Conservation (phyloP, 2,113 vertebrate genomes). For the Hippocampus abdominalis region DNA sequence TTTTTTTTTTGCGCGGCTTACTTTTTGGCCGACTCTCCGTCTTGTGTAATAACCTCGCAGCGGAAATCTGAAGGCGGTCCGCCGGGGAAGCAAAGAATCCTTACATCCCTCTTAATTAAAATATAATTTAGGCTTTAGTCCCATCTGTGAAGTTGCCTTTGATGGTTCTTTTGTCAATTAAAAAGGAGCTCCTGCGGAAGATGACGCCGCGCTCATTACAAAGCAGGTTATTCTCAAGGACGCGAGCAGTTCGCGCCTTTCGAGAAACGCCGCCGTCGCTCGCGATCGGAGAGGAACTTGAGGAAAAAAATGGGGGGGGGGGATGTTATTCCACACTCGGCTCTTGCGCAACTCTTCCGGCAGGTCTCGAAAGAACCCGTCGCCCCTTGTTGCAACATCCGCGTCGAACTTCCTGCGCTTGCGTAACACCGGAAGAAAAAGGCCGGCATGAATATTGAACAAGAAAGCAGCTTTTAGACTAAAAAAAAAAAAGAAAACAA, state of each 20-base stretch:
- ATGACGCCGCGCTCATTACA: slow-evolving; percentile 61
- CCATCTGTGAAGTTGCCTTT: slow-evolving; percentile 62
- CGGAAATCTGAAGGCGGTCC: slow-evolving; percentile 61
- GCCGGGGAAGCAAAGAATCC: slow-evolving; percentile 60
- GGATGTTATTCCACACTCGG: not conserved
- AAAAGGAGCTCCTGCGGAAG: slow-evolving; percentile 58
- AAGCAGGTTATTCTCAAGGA: slow-evolving; percentile 68
- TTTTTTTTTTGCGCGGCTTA: not conserved
- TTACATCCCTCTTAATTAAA: slow-evolving; percentile 73
- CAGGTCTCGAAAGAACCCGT: slow-evolving; percentile 21
- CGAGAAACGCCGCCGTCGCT: slow-evolving; percentile 19
- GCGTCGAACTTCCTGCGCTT: slow-evolving; percentile 33
- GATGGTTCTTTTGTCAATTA: slow-evolving; percentile 73
- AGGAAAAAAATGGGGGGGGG: no score
- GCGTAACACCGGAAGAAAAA: slow-evolving; percentile 43
- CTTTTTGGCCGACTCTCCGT: not conserved
- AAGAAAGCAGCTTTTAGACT: slow-evolving; percentile 48
- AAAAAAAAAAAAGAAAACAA: not conserved
- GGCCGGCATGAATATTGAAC: slow-evolving; percentile 63
- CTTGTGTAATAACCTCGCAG: slow-evolving; percentile 46
- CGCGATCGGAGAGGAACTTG: not conserved
- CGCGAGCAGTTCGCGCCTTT: slow-evolving; percentile 40
- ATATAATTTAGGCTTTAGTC: slow-evolving; percentile 70
- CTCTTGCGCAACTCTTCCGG: slow-evolving; percentile 4
- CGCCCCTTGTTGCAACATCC: slow-evolving; percentile 13